Conservation (phyloP, 2,113 vertebrate genomes). For the Indicator indicator region DNA sequence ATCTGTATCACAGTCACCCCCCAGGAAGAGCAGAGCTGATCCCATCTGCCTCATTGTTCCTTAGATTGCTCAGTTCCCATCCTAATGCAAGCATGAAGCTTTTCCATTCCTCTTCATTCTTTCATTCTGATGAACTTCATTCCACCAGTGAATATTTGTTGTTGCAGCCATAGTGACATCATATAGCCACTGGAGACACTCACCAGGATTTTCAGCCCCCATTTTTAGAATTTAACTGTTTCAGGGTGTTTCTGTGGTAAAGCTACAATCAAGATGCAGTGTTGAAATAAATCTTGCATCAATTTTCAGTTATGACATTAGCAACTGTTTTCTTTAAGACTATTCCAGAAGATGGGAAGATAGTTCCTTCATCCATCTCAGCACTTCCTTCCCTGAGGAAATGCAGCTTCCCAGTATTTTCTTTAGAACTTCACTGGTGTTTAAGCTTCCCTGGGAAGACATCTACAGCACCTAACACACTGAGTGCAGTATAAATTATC, state of each 20-base stretch:
- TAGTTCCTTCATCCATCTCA: background rate
- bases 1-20: background rate
- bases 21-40: background rate
- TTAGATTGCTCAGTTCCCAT: background rate
- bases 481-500: background rate
- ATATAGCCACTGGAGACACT: background rate
- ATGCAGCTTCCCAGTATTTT: background rate
- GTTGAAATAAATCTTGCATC: slow-evolving; percentile 11
- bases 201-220: background rate
- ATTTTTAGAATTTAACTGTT: background rate
- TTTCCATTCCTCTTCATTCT: slow-evolving; percentile 34
- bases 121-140: slow-evolving; percentile 26
- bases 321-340: background rate
- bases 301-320: background rate
- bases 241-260: background rate
- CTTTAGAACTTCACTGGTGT: background rate
- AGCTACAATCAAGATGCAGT: background rate
- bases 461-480: background rate
- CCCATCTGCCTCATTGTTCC: background rate
- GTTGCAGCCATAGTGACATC: slow-evolving; percentile 38
- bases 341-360: background rate
- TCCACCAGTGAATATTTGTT: slow-evolving; percentile 22
- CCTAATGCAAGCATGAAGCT: slow-evolving; percentile 21
- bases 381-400: background rate
- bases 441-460: background rate